A percentile compares a stretch with the other conserved stretches of the same genome.
Conservation (phyloP, 2,888 invertebrate species). For the Cordilura impudica region DNA sequence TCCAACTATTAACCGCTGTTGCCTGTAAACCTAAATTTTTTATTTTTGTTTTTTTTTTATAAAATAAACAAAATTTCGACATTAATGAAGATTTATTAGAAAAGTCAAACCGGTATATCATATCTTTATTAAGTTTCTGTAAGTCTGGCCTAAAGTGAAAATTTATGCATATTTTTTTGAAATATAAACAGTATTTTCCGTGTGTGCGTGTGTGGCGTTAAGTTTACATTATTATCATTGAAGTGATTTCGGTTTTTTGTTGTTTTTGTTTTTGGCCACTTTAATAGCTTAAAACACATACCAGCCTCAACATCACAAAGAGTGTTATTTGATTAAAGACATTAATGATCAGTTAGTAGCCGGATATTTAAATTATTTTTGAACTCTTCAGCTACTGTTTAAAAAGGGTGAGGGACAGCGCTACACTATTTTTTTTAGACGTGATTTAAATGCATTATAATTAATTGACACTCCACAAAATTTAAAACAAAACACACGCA, state of each 20-base stretch:
- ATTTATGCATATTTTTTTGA: slow-evolving; percentile 15
- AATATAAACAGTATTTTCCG: neutral
- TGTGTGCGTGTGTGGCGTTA: slow-evolving; percentile 4
- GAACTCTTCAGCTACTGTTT: slow-evolving; percentile 26
- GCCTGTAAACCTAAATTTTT: neutral
- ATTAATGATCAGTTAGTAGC: slow-evolving; percentile 24
- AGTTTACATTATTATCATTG: neutral
- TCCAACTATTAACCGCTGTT: too few relatives aligned
- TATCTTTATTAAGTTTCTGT: neutral
- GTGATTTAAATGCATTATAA: slow-evolving; percentile 32
- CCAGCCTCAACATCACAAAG: neutral
- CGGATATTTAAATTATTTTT: slow-evolving; percentile 28
- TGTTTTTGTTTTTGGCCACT: neutral
- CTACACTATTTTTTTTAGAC: neutral
- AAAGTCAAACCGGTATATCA: slow-evolving; percentile 1
- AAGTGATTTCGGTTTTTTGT: too few relatives aligned
- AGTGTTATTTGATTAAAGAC: slow-evolving; percentile 4
- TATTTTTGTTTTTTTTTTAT: neutral
- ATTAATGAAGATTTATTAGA: slow-evolving; percentile 38
- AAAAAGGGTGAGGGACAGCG: neutral
- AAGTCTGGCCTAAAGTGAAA: slow-evolving; percentile 17
- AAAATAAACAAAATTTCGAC: neutral
- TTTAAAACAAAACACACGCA: neutral
- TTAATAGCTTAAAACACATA: neutral
- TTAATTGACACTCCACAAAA: slow-evolving; percentile 26